These are phyloP conservation scores for Eucidaris tribuloides DNA, from an alignment of 35 echinoderm and acorn worm species.

Conservation along the genomic window DNA sequence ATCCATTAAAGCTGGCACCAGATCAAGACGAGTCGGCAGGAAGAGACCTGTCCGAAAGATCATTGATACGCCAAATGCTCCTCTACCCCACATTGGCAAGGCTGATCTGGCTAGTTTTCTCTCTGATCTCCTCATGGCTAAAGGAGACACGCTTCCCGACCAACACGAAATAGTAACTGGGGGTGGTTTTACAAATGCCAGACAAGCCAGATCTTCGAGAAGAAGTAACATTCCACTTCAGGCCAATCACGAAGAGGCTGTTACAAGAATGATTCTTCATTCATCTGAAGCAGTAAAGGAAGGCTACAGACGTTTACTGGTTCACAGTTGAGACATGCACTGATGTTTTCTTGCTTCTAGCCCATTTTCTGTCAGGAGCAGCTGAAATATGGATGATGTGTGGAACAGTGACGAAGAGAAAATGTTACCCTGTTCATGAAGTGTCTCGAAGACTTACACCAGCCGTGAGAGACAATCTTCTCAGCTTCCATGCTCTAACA, in stretches of 20 bases:
- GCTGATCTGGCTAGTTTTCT: constrained; percentile 1
- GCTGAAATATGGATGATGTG: constrained; percentile 26
- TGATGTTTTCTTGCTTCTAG: constrained; percentile 37
- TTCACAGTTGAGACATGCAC: constrained; percentile 30
- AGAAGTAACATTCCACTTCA: neutral
- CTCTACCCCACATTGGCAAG: neutral
- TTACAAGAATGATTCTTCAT: constrained; percentile 25
- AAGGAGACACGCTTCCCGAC: neutral
- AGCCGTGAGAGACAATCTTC: neutral
- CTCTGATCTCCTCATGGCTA: neutral
- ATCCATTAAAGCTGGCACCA: neutral
- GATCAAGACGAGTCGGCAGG: neutral
- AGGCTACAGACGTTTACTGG: neutral
- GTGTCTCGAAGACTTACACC: neutral
- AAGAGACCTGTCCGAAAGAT: neutral
- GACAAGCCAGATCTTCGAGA: neutral
- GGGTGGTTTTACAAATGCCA: constrained; percentile 6
- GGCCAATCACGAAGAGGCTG: constrained; percentile 42
- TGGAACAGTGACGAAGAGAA: neutral
- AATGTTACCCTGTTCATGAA: constrained; percentile 26
- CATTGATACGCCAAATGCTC: neutral
- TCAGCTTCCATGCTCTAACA: constrained; percentile 33
- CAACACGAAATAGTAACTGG: constrained; percentile 10
- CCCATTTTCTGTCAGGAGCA: neutral
- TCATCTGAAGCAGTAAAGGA: neutral